These are phyloP conservation scores for Oxyura jamaicensis DNA, from an alignment of 2,113 vertebrate genomes.

Conservation along the genomic window DNA sequence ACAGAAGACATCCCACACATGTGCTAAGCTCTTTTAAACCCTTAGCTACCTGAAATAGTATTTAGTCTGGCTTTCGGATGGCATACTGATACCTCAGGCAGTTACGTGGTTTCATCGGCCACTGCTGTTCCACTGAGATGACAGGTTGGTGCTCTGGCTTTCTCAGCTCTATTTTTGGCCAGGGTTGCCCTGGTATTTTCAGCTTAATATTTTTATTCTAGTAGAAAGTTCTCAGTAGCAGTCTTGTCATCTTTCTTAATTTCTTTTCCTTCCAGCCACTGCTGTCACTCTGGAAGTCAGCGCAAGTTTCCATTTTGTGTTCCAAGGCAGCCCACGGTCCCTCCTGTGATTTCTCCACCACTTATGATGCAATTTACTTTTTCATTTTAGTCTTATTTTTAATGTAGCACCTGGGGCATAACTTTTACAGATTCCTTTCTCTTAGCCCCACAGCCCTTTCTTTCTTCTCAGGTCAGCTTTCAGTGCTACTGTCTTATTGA, in stretches of 20 bases:
- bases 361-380: not conserved
- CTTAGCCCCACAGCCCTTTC: not conserved
- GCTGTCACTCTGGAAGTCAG: not conserved
- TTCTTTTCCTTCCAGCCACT: not conserved
- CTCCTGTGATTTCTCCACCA: not conserved
- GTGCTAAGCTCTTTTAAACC: not conserved
- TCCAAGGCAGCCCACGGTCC: not conserved
- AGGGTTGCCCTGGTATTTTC: not conserved
- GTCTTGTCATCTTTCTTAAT: not conserved
- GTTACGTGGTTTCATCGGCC: not conserved
- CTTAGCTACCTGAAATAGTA: not conserved
- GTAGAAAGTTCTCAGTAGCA: not conserved
- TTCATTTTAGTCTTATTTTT: not conserved
- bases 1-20: not conserved
- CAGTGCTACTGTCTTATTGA: not conserved
- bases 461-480: not conserved
- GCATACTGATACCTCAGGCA: not conserved
- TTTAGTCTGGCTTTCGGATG: not conserved
- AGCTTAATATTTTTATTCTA: not conserved
- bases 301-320: not conserved
- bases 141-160: not conserved
- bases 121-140: not conserved
- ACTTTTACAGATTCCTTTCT: not conserved
- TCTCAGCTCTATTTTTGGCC: not conserved
- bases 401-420: not conserved